Evolutionary conservation across 2,888 invertebrate genomes (phyloP).

Genomic region (Sphaerophoria taeniata): DNA sequence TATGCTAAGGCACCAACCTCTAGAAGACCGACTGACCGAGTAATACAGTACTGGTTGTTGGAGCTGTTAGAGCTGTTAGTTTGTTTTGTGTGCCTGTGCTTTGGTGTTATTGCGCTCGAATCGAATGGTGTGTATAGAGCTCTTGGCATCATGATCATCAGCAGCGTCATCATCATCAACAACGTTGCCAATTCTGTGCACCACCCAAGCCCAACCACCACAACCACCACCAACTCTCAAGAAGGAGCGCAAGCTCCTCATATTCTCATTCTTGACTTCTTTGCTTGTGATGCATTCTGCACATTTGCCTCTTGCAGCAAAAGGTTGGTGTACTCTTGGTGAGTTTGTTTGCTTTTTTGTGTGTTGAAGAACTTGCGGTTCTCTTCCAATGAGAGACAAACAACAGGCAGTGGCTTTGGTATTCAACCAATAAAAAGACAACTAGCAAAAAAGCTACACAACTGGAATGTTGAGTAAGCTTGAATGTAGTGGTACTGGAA

Average conservation of each 20-base stretch:
- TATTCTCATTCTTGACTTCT: conserved; percentile 19
- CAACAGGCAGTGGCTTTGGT: conserved; percentile 67
- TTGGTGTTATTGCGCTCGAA: conserved; percentile 41
- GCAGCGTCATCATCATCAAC: conserved; percentile 42
- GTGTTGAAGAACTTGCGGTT: conserved; percentile 67
- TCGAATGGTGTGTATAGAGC: conserved; percentile 52
- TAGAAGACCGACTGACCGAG: conserved; percentile 84
- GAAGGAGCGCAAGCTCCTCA: conserved; percentile 30
- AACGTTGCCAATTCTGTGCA: conserved; percentile 22
- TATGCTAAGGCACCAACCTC: conserved; percentile 82
- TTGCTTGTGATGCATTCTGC: conserved; percentile 21
- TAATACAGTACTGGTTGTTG: conserved; percentile 82
- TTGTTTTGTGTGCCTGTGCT: conserved; percentile 30
- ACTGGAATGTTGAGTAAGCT: conserved; percentile 42
- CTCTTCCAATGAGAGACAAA: conserved; percentile 72
- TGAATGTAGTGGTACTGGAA: conserved; percentile 52
- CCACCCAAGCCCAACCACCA: conserved; percentile 49
- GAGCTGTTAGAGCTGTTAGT: conserved; percentile 71
- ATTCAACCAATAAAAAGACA: conserved; percentile 70
- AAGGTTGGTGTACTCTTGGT: conserved; percentile 71
- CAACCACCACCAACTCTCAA: conserved; percentile 25
- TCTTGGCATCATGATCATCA: conserved; percentile 71
- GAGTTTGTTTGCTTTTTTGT: conserved; percentile 25
- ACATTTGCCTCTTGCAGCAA: conserved; percentile 48
- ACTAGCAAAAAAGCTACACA: conserved; percentile 34